Conservation (phyloP, 2,113 vertebrate genomes). For the Phaetusa simplex region DNA sequence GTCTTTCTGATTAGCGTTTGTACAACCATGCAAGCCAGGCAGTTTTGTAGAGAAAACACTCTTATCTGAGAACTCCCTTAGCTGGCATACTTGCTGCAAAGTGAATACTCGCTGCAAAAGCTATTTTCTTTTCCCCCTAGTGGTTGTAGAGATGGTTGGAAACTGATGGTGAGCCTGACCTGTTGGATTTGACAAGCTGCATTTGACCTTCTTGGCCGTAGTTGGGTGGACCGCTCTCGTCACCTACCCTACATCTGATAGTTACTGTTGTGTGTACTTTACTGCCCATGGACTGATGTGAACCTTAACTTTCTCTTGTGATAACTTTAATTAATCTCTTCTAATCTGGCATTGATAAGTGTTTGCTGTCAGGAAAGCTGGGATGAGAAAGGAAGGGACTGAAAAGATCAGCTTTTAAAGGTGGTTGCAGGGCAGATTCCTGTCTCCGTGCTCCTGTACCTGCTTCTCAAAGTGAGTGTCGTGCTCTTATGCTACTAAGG, state of each 20-base stretch:
- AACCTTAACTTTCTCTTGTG: neutral
- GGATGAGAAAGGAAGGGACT: neutral
- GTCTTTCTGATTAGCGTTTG: neutral
- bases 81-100: neutral
- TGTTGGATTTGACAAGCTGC: neutral
- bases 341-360: neutral
- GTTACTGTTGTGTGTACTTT: neutral
- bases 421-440: neutral
- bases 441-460: neutral
- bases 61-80: neutral
- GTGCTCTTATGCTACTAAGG: neutral
- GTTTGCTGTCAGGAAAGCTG: neutral
- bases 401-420: neutral
- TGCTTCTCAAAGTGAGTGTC: neutral
- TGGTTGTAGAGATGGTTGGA: neutral
- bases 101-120: neutral
- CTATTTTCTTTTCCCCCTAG: neutral
- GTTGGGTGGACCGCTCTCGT: neutral
- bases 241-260: neutral
- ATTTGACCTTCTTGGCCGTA: neutral
- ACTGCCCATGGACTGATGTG: neutral
- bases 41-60: neutral
- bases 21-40: neutral
- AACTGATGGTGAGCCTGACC: neutral
- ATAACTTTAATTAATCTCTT: neutral